These are phyloP conservation scores for Lophius americanus DNA, from an alignment of 2,797 vertebrate genomes.

Conservation along the genomic window DNA sequence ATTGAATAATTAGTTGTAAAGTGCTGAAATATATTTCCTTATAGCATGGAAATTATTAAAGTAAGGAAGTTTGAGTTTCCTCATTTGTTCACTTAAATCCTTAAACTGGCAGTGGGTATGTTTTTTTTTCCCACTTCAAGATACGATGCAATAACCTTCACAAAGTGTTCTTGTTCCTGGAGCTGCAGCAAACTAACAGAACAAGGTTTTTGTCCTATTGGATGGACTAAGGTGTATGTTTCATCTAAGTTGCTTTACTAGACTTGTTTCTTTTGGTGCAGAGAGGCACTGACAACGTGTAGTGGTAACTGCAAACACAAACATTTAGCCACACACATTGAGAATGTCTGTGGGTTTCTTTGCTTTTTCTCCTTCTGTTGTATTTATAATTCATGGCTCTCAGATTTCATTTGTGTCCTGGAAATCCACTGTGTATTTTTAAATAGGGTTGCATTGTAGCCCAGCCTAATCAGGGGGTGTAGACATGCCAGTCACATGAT, in stretches of 20 bases:
- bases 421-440: conserved; percentile 71
- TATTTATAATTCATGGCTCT: conserved; percentile 75
- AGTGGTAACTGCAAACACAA: conserved; percentile 40
- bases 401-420: conserved; percentile 66
- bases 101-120: conserved; percentile 30
- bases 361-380: conserved; percentile 58
- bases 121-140: conserved; percentile 48
- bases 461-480: conserved; percentile 54
- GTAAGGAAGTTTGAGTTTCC: conserved; percentile 20
- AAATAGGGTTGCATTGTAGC: conserved; percentile 66
- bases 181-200: conserved; percentile 33
- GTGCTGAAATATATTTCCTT: too few species aligned
- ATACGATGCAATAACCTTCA: conserved; percentile 52
- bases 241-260: conserved; percentile 37
- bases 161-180: conserved; percentile 41
- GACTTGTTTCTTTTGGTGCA: conserved; percentile 36
- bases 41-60: conserved; percentile 5
- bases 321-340: conserved; percentile 46
- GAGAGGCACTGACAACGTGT: conserved; percentile 26
- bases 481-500: conserved; percentile 42
- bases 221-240: conserved; percentile 41
- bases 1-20: too few species aligned
- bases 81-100: conserved; percentile 30
- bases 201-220: conserved; percentile 54
- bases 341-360: conserved; percentile 58